Evolutionary conservation across 2,888 invertebrate genomes (phyloP), one percentile per base, ranked within the genome.

Genomic region (Aelia acuminata): DNA sequence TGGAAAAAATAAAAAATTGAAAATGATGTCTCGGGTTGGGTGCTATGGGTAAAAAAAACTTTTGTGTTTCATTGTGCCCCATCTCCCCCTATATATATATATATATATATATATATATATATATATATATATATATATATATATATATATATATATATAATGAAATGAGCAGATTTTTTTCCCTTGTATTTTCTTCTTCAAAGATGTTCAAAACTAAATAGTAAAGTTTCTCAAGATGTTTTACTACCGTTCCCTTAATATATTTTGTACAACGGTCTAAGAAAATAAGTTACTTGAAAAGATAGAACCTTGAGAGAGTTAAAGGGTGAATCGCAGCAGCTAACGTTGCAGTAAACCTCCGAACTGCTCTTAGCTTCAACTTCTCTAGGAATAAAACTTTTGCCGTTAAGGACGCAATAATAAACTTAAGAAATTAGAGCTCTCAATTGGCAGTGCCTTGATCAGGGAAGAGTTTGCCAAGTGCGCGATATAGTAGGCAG

Each of bases 341-440:
- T 63, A 63, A 31, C 18, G 15, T 15, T 8, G 31, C 31, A 35
- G 63, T 13, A 63, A 26, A 43, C 11, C 26, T 3, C 53, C 13
- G 26, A 18, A 5, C 63, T 63, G 15, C 31, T 31, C 0, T 2
- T 1, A 35, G 18, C 31, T 63, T 18, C 57, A 26, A 3, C 26
- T 26, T 26, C 57, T 57, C 26, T 15, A 63, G 31, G 31, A 63
- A 63, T 31, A 63, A 63, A 63, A 63, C 63, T 63, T 63, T 1
- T 31, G 31, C 31, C 63, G 31, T 63, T 63, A 18, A 63, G 31
- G 63, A 18, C 18, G 63, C 5, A 63, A 63, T 63, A 63, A 63
- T 63, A 63, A 63, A 63, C 4, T 63, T 63, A 63, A 63, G 63
- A 63, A 63, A 63, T 63, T 63, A 63, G 63, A 63, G 63, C 31